Conservation (phyloP, 2,113 vertebrate species). For the Rallus limicola region DNA sequence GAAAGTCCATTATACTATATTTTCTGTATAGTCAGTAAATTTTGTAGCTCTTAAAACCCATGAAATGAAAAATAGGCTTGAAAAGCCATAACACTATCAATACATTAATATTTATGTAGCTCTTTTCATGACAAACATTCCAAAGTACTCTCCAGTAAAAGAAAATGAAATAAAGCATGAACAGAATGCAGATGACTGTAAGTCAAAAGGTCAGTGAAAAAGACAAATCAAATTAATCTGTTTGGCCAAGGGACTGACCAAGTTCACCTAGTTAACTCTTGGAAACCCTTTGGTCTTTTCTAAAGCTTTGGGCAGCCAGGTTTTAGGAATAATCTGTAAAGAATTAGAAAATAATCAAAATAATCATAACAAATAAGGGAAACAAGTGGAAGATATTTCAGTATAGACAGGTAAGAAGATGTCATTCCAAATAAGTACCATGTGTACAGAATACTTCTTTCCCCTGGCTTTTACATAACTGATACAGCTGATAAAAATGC, state of each 20-base stretch:
- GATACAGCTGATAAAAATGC: not conserved
- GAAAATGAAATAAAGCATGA: conserved; percentile 71
- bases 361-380: not conserved
- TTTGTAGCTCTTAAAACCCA: conserved; percentile 73
- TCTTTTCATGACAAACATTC: conserved; percentile 77
- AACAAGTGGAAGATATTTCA: not conserved
- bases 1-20: conserved; percentile 74
- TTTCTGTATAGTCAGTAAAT: conserved; percentile 78
- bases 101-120: conserved; percentile 80
- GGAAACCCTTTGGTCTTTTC: not conserved
- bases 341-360: not conserved
- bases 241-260: not conserved
- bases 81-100: conserved; percentile 75
- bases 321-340: not conserved
- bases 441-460: not conserved
- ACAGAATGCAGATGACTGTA: conserved; percentile 46
- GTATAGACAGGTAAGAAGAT: not conserved
- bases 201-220: conserved; percentile 61
- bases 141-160: conserved; percentile 63
- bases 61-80: conserved; percentile 76
- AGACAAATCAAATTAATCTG: conserved; percentile 39
- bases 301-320: not conserved
- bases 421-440: not conserved
- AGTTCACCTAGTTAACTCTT: not conserved
- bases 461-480: not conserved